A percentile compares a stretch with the other conserved stretches of the same genome.
Conservation (phyloP, 2,113 vertebrate species). For the Regulus satrapa region DNA sequence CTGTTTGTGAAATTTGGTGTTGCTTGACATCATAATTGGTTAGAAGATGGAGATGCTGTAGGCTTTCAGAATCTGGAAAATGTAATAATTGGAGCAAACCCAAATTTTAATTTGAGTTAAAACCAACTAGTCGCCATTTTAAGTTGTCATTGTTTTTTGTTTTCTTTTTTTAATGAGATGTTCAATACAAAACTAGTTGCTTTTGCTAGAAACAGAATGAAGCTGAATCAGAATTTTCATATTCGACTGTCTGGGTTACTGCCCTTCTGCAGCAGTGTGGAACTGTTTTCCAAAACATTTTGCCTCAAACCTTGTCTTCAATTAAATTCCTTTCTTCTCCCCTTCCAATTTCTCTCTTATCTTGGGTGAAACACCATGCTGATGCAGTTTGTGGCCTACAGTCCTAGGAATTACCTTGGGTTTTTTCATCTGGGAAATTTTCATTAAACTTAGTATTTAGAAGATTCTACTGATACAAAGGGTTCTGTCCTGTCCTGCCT, state of each 20-base stretch:
- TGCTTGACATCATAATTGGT: constrained; percentile 5
- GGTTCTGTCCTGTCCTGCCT: not conserved
- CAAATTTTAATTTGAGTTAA: not conserved
- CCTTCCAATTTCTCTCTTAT: not conserved
- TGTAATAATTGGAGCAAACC: not conserved
- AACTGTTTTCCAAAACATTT: not conserved
- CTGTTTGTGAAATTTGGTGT: constrained; percentile 20
- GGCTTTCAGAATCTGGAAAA: not conserved
- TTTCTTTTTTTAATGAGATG: not conserved
- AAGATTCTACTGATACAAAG: not conserved
- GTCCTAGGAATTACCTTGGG: not conserved
- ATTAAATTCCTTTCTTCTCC: not conserved
- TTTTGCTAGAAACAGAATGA: not conserved
- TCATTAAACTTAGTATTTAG: not conserved
- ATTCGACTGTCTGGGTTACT: not conserved
- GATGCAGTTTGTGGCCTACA: not conserved
- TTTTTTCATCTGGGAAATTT: not conserved
- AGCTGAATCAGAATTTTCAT: not conserved
- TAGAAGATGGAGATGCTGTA: not conserved
- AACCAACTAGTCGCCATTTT: not conserved
- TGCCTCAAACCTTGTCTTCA: not conserved
- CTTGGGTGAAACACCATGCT: not conserved
- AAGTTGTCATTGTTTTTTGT: not conserved
- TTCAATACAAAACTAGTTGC: not conserved
- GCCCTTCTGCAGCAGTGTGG: not conserved